Evolutionary conservation across 2,888 invertebrate species (phyloP).

Genomic region (Lithophane socia): DNA sequence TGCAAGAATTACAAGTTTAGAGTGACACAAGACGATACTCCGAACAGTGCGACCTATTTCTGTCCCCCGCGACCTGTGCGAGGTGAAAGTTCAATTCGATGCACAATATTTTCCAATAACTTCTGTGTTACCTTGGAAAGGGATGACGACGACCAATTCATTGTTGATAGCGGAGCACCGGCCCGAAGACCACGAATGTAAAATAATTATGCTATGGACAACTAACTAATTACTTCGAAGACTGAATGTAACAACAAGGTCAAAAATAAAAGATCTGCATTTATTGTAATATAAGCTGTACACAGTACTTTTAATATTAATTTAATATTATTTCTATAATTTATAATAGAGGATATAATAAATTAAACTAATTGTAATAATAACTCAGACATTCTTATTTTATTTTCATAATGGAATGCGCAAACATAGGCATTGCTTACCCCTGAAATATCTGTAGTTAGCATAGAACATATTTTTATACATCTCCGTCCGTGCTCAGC

Average conservation of each 20-base stretch:
- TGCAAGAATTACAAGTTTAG: constrained; percentile 87
- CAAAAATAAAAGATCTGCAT: constrained; percentile 38
- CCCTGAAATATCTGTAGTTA: neutral
- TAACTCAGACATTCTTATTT: constrained; percentile 18
- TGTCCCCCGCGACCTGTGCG: constrained; percentile 81
- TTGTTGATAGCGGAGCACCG: constrained; percentile 74
- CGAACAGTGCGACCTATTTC: constrained; percentile 82
- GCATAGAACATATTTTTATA: neutral
- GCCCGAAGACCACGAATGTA: constrained; percentile 79
- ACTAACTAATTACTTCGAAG: constrained; percentile 29
- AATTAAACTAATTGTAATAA: constrained; percentile 33
- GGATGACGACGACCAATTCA: constrained; percentile 82
- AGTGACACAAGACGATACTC: constrained; percentile 79
- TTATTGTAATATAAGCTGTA: constrained; percentile 37
- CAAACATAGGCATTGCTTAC: neutral
- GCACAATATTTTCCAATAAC: constrained; percentile 86
- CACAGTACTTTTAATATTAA: constrained; percentile 38
- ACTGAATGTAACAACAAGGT: constrained; percentile 37
- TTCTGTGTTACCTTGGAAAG: constrained; percentile 85
- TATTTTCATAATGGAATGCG: constrained; percentile 21
- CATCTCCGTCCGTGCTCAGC: neutral
- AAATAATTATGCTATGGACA: constrained; percentile 3
- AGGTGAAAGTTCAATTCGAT: constrained; percentile 78
- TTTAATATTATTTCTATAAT: constrained; percentile 14
- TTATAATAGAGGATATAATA: constrained; percentile 16